A percentile compares a stretch with the other conserved stretches of the same genome.
These are phyloP conservation scores for Galago senegalensis DNA, from an alignment of 2,797 vertebrate genomes.

Conservation along the genomic window DNA sequence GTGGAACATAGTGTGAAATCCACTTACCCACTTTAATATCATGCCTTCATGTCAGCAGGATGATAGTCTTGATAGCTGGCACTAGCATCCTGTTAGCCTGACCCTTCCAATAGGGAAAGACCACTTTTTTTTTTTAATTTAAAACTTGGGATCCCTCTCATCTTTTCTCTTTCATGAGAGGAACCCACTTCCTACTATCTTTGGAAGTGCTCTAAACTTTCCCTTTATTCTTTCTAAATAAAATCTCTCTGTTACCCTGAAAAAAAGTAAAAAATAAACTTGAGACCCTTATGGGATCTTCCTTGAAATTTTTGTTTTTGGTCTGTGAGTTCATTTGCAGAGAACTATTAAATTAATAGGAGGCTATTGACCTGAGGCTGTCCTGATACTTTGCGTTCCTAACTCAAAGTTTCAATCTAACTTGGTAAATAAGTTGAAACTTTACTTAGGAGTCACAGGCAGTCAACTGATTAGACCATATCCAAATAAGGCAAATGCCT, in stretches of 20 bases:
- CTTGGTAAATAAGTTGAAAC: neutral
- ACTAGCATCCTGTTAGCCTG: accelerated
- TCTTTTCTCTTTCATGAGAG: no score
- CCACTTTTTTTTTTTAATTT: neutral
- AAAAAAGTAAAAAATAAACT: no score
- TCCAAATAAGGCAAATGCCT: neutral
- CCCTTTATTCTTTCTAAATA: no score
- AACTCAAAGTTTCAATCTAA: neutral
- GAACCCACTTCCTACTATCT: no score
- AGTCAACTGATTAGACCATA: neutral
- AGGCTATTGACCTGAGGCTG: neutral
- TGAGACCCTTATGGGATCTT: neutral
- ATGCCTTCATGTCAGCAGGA: accelerated
- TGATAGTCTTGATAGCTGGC: no score
- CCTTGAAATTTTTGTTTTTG: neutral
- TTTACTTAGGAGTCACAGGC: neutral
- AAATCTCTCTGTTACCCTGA: no score
- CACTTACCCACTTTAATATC: neutral
- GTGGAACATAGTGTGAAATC: neutral
- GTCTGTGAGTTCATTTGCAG: neutral
- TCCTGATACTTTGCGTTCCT: neutral
- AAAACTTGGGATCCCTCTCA: neutral
- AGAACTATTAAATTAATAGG: neutral
- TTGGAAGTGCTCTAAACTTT: no score
- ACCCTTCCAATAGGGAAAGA: neutral